Base-by-base conservation (phyloP, 1,140 invertebrate species). In the Contarinia nasturtii region DNA sequence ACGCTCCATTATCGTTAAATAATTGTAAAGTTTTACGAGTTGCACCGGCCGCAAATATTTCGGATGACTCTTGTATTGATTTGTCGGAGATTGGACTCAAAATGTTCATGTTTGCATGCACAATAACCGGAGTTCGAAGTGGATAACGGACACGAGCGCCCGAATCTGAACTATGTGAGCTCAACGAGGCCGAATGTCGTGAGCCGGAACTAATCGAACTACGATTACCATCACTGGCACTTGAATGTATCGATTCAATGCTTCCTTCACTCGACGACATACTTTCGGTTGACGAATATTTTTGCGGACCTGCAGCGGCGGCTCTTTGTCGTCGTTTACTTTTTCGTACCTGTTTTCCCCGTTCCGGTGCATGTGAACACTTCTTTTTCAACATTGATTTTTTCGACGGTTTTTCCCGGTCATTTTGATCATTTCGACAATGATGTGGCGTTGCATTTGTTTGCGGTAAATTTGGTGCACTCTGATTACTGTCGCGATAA, bases 31-130 rank as follows among this genome's bases (percentile, higher is more conserved):
- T 77, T 55, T 84, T 81, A 1, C 79, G 81, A 14, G 75, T 77
- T 3, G 37, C 37, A 40, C 37, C 17, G 37, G 17, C 37, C 14
- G 14, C 37, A n/a, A 40, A n/a, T 7, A 40, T 40, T 40, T 40
- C 37, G 14, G 37, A 40, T 12, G 82, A 83, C 56, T 89, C 85
- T 57, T 86, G 81, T 2, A 82, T 84, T n/a, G 84, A 87, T 58
- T 88, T 88, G 62, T 89, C 86, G 21, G 84, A 88, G 54, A 89
- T 90, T 7, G 86, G 86, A 47, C 84, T 88, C 14, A 90, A 68
- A 54, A 88, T 85, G 58, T 87, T 82, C 50, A 86, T 61, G 57
- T 86, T 86, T 10, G 75, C 71, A 57, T 81, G 77, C 50, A 76
- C 72, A 15, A 73, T 70, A 18, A 72, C 61, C 54, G 77, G 80